Base-by-base conservation (phyloP, 53 echinoderm and acorn worm genomes). In the Antedon mediterranea region DNA sequence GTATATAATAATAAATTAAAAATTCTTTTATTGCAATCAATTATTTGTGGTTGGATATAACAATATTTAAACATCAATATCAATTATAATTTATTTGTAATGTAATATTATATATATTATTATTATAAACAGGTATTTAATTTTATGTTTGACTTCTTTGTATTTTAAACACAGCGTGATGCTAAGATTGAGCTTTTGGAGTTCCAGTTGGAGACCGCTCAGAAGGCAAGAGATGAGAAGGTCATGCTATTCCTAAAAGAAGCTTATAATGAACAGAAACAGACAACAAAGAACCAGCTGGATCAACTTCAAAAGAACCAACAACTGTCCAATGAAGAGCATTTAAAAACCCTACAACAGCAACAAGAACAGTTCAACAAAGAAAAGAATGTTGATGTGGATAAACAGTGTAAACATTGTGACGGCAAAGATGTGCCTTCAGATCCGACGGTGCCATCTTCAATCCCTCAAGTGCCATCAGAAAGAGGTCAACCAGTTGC, bases 171-270 rank as follows among this genome's bases (percentile, higher is more conserved):
- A n/a, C 90, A 94, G 95, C 87, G 83, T 85, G 95, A 94, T 44
- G 87, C 95, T 30, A 76, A 86, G 32, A 83, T 94, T 77, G 79
- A 91, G 43, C 57, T 89, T 31, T 84, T 94, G 29, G 84, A 89
- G 70, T 79, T 75, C 28, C 87, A 94, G 72, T 86, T 94, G 43
- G 86, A 82, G 42, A 37, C 34, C 2, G 79, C 85, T 14, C 83
- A 77, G 71, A 23, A 83, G 29, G 80, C 81, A n/a, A 84, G 80
- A 34, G 80, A 89, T 73, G 90, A 91, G 81, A 80, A 85, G 32
- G 74, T 91, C 0, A 84, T 94, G 32, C 73, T 81, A 82, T 83
- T 85, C 27, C 77, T 91, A 32, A 71, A 89, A 72, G 87, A 89
- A 30, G 86, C 83, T 20, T 94, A 84, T 75, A 79, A 83, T 73